Evolutionary conservation across 2,797 vertebrate species (phyloP), one percentile per base, ranked within the genome.

Genomic region (Chiroxiphia lanceolata): DNA sequence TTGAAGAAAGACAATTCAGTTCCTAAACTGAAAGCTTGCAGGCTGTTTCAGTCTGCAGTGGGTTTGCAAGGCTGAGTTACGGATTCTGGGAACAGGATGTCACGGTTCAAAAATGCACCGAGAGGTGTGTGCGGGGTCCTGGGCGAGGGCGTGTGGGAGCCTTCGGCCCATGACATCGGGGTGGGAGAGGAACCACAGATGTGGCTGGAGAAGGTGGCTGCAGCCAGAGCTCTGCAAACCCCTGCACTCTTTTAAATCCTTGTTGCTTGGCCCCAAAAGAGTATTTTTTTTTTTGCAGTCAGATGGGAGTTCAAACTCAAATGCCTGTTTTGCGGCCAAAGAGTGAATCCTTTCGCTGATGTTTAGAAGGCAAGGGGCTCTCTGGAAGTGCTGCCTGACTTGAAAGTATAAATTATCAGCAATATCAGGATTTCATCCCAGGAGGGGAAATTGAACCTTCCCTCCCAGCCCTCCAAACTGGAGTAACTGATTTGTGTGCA

Each of bases 351-450:
- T 95, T 72, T n/a, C 33, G 54, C 80, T 38, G 36, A 75, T 67
- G 38, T 61, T 78, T 51, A 53, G 92, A 56, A 87, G 83, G 76
- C 26, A 68, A 77, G 70, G 72, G 74, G 60, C 44, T 80, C 44
- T 80, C 61, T 87, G 69, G 65, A 87, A 91, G 89, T 70, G 88
- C 68, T 77, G 47, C 74, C 82, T 91, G 90, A 86, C 27, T 26
- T 25, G 47, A 63, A 88, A 88, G 57, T 33, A 79, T 47, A 17
- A 92, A 68, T 86, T 70, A 79, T 56, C 68, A 63, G 57, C 13
- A 83, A 45, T n/a, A 87, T 40, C 83, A 90, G 50, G 63, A 57
- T 91, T 94, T 93, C 77, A 94, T 82, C 45, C 70, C 83, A 57
- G 33, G 26, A 84, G 60, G 38, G 48, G 67, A 84, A 93, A 90